These are phyloP conservation scores for Myopa testacea DNA, from an alignment of 2,888 invertebrate genomes.

Conservation along the genomic window DNA sequence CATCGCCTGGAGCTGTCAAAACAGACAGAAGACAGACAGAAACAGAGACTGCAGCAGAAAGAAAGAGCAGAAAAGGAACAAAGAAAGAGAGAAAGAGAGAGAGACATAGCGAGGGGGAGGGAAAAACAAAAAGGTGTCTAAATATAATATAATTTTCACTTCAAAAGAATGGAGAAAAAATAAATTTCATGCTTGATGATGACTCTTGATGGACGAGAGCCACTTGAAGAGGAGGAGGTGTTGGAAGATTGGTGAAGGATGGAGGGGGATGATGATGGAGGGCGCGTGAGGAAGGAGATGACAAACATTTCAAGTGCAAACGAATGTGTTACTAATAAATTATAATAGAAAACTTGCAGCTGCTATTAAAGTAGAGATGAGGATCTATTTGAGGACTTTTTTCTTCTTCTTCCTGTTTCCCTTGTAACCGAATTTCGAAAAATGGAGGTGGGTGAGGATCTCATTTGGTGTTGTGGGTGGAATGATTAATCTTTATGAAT, in stretches of 20 bases:
- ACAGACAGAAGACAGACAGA: not conserved
- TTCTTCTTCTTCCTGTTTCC: too few species aligned
- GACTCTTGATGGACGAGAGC: too few species aligned
- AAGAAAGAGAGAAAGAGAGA: too few species aligned
- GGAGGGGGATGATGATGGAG: not conserved
- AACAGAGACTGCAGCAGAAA: too few species aligned
- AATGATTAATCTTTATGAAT: too few species aligned
- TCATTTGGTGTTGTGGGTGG: too few species aligned
- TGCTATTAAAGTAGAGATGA: not conserved
- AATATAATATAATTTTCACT: conserved; percentile 6
- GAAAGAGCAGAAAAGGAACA: too few species aligned
- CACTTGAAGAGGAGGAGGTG: not conserved
- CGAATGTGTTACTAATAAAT: conserved; percentile 3
- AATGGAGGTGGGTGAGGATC: too few species aligned
- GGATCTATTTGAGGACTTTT: too few species aligned
- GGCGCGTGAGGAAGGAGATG: not conserved
- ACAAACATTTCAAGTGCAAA: not conserved
- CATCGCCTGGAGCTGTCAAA: conserved; percentile 18
- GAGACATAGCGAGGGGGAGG: not conserved
- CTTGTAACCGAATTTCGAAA: too few species aligned
- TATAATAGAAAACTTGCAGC: conserved; percentile 8
- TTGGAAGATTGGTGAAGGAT: not conserved
- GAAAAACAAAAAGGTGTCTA: not conserved
- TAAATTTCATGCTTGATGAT: too few species aligned
- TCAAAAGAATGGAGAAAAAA: not conserved